These are phyloP conservation scores for Dolichomitus sp. DNA, from an alignment of 2,888 invertebrate genomes.

Conservation along the genomic window DNA sequence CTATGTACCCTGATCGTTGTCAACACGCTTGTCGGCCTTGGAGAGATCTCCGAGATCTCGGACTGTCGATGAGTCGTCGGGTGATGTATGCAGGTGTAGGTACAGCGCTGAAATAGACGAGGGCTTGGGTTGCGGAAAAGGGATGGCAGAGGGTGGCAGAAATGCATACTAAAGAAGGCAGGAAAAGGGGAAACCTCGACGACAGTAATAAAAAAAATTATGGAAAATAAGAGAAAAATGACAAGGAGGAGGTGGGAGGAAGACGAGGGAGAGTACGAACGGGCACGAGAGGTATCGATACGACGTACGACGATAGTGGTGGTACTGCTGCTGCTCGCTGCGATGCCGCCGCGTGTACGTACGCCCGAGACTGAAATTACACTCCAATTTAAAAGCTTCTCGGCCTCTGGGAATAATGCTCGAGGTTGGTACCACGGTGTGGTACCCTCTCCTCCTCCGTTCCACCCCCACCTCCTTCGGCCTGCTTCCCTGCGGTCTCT, in stretches of 20 bases:
- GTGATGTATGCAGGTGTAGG: conserved; percentile 16
- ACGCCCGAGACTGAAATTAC: conserved; percentile 69
- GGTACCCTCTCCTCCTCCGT: conserved; percentile 75
- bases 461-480: conserved; percentile 38
- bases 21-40: conserved; percentile 2
- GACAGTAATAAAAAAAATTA: conserved; percentile 16
- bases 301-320: conserved; percentile 55
- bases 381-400: conserved; percentile 75
- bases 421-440: conserved; percentile 81
- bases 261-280: conserved; percentile 43
- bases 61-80: conserved; percentile 19
- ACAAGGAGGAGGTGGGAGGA: conserved; percentile 15
- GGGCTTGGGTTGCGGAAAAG: not conserved
- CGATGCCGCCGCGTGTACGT: conserved; percentile 51
- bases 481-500: conserved; percentile 29
- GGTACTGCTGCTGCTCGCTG: conserved; percentile 32
- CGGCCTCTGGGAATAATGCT: conserved; percentile 77
- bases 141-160: not conserved
- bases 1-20: conserved; percentile 11
- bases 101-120: not conserved
- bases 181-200: conserved; percentile 13
- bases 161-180: not conserved
- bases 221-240: conserved; percentile 13
- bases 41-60: conserved; percentile 27
- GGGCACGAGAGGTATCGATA: conserved; percentile 69